Base-by-base conservation (phyloP, 2,888 invertebrate genomes). In the Carcina quercana region DNA sequence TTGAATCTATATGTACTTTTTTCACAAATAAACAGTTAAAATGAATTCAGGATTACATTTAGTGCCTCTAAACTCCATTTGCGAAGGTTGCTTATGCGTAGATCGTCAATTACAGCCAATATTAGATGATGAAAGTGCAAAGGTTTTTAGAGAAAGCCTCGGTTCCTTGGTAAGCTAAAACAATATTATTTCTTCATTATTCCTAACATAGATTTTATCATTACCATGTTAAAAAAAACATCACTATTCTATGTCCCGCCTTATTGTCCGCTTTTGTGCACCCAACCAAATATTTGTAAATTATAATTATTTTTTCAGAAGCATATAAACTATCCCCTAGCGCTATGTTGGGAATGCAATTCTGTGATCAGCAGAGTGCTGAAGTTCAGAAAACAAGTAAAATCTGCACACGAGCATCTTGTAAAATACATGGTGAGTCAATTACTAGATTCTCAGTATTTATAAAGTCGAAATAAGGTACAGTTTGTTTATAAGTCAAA, bases 301-400 rank as follows among this genome's bases (percentile, higher is more conserved):
- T 4, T 14, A 10, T 8, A 6, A 5, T 7, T n/a, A 13, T 34
- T 24, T 10, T 36, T 35, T 10, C 31, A 60, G 60, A 40, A 50
- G 3, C 29, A 35, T 8, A 30, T 40, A 3, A 45, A 44, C 14
- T 43, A 45, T 34, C 30, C 38, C 0, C 32, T 55, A 1, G 21
- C 15, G 1, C 21, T 75, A 2, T 74, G 75, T 27, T 63, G 61
- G 59, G 73, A 75, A 34, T 76, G 76, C 19, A 29, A 26, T 1
- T 58, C 58, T 0, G 37, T 52, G 0, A 29, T 73, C 1, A 44
- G 40, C 2, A 55, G 45, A 27, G 43, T 48, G 7, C 5, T 53
- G 1, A 42, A 25, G 1, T 76, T 70, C 21, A 60, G 46, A 15
- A 38, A 35, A 1, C 65, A 63, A 50, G 62, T 70, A 0, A 42